phyloP scores from a whole-genome alignment of 2,113 vertebrate species.

The Athene noctua region DNA sequence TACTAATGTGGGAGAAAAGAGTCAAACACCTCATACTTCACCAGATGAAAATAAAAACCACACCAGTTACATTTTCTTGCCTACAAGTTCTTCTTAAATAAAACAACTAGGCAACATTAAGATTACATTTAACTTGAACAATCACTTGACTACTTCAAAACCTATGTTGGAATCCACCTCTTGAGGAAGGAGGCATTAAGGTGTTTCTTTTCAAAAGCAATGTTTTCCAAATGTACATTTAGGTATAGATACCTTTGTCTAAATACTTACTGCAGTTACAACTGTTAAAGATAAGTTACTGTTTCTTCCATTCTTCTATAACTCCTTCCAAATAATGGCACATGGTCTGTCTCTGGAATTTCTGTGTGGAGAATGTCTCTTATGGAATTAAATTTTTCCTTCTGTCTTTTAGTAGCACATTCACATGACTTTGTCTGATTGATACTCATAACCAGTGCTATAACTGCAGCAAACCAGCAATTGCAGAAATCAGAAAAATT shows the following conservation, averaged over 20 bases:
- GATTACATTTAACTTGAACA: background rate
- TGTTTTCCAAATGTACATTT: background rate
- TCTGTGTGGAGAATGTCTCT: background rate
- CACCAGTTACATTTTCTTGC: background rate
- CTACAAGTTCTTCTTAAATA: background rate
- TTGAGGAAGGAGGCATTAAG: background rate
- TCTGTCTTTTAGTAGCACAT: background rate
- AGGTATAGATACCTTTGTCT: background rate
- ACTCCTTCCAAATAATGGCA: background rate
- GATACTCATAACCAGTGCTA: background rate
- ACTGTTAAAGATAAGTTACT: background rate
- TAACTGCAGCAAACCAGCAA: background rate
- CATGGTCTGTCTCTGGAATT: background rate
- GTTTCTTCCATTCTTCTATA: background rate
- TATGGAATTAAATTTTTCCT: background rate
- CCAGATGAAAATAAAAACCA: background rate
- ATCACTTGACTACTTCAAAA: background rate
- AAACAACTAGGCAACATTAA: background rate
- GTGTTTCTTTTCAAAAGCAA: background rate
- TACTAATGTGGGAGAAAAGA: background rate
- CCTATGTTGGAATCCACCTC: background rate
- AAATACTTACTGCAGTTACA: background rate
- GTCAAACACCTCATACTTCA: background rate
- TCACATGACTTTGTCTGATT: background rate
- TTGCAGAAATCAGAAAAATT: background rate